A percentile compares a stretch with the other conserved stretches of the same genome.
phyloP scores from a whole-genome alignment of 2,113 vertebrate genomes.

The Excalfactoria chinensis region DNA sequence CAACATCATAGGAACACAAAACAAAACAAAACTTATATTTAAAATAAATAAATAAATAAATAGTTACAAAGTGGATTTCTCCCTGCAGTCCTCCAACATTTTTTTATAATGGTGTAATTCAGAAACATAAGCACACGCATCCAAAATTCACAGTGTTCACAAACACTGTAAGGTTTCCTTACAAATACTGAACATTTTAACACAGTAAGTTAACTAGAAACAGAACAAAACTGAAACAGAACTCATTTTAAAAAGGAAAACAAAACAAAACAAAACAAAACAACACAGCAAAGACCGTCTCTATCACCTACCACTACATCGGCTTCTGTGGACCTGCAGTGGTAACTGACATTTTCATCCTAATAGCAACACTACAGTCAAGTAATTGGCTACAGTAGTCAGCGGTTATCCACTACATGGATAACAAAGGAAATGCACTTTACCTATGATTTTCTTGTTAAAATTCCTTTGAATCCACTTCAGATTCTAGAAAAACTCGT shows the following conservation, averaged over 20 bases:
- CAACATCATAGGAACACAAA: accelerated
- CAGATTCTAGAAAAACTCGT: background rate
- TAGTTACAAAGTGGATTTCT: background rate
- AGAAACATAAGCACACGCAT: background rate
- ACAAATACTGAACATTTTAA: background rate
- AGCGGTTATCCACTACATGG: background rate
- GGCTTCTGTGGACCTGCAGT: background rate
- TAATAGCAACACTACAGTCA: background rate
- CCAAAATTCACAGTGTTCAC: background rate
- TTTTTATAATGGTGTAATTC: background rate
- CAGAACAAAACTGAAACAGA: background rate
- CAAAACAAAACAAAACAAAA: background rate
- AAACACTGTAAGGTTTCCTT: background rate
- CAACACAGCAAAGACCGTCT: background rate
- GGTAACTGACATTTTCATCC: background rate
- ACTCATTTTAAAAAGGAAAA: background rate
- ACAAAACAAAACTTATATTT: background rate
- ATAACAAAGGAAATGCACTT: background rate
- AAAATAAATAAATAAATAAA: background rate
- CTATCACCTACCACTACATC: background rate
- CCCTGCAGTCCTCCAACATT: background rate
- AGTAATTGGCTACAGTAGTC: background rate
- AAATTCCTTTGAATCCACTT: background rate
- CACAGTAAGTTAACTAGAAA: background rate
- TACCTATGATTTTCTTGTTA: background rate